Evolutionary conservation across 1,140 invertebrate genomes (phyloP).

Genomic region (Campoletis sonorensis): DNA sequence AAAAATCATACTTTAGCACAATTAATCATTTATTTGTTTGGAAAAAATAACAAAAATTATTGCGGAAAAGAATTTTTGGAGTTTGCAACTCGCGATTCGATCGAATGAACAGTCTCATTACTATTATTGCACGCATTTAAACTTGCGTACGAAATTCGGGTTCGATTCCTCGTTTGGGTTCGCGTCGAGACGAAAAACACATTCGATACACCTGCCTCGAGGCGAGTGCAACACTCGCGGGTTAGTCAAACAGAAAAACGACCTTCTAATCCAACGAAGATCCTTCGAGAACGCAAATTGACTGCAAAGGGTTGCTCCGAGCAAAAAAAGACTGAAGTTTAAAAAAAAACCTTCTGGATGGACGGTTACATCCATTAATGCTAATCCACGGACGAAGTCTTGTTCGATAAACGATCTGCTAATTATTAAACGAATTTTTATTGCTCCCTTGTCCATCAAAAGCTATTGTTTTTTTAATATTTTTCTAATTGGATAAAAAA

Average conservation of each 20-base stretch:
- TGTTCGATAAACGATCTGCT: not conserved
- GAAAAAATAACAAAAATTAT: no score
- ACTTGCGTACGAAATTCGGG: not conserved
- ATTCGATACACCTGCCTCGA: conserved; percentile 13
- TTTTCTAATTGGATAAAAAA: no score
- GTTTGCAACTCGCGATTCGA: not conserved
- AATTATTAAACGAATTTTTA: not conserved
- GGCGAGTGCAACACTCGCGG: conserved; percentile 7
- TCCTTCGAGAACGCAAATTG: not conserved
- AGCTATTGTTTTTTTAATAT: no score
- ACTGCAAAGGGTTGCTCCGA: not conserved
- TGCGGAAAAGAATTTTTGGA: no score
- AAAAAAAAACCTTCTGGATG: not conserved
- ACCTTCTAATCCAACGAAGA: not conserved
- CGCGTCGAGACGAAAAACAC: not conserved
- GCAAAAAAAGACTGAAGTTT: not conserved
- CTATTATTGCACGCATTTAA: conserved; percentile 8
- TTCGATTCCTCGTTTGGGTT: conserved; percentile 1
- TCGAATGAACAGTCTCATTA: conserved; percentile 28
- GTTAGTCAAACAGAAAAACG: not conserved
- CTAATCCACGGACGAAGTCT: not conserved
- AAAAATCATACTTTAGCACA: no score
- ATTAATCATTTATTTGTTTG: not conserved
- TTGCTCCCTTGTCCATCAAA: not conserved
- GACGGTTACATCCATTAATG: not conserved